A percentile compares a stretch with the other conserved stretches of the same genome.
phyloP scores from a whole-genome alignment of 2,797 vertebrate species.

The Oreortyx pictus region DNA sequence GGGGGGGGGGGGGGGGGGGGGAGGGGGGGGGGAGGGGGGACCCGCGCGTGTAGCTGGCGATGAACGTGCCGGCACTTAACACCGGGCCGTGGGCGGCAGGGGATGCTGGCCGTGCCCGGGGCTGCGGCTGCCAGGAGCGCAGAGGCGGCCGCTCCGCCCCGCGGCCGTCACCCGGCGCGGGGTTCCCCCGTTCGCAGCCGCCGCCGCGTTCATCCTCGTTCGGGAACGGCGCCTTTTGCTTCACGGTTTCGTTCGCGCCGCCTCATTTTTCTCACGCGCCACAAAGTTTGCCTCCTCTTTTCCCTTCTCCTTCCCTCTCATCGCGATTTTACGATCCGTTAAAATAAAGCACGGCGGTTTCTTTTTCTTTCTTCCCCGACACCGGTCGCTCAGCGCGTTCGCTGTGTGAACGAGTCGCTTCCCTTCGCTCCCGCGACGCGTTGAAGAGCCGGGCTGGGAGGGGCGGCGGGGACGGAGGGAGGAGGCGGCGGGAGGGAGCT shows the following conservation, averaged over 20 bases:
- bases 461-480: neutral
- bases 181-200: constrained; percentile 15
- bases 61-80: neutral
- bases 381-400: neutral
- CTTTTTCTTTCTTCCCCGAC: no score
- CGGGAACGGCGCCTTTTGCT: neutral
- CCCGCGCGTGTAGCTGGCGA: neutral
- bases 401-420: neutral
- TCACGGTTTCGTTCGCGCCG: constrained; percentile 1
- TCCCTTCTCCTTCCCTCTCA: accelerated
- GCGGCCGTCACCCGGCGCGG: constrained; percentile 9
- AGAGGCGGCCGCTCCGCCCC: neutral
- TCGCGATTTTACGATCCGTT: constrained; percentile 2
- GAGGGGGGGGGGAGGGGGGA: no score
- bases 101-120: neutral
- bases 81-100: neutral
- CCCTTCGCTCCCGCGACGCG: neutral
- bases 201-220: constrained; percentile 14
- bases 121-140: constrained; percentile 33
- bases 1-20: no score
- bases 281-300: neutral
- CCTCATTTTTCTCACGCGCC: constrained; percentile 16
- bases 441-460: neutral
- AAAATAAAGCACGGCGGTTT: neutral
- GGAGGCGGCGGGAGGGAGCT: neutral